phyloP scores from a whole-genome alignment of 2,888 invertebrate genomes.

The Epirrhoe tristata region DNA sequence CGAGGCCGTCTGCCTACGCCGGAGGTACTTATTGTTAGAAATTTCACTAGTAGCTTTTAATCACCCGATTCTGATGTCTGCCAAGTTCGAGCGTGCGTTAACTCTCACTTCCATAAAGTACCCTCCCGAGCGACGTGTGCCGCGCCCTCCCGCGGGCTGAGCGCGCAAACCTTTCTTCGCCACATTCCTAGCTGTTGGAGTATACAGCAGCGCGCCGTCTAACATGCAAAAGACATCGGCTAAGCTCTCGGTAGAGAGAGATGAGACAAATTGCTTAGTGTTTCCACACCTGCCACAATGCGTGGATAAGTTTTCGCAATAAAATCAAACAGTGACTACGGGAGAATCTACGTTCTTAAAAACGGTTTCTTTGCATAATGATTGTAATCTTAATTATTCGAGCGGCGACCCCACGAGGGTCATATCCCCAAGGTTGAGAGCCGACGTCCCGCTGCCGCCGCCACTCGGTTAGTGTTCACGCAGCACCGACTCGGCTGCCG shows the following conservation, averaged over 20 bases:
- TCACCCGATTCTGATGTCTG: conserved; percentile 31
- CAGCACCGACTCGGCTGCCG: conserved; percentile 14
- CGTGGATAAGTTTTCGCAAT: conserved; percentile 14
- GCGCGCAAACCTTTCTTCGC: conserved; percentile 31
- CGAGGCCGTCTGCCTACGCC: conserved; percentile 38
- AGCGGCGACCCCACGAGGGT: conserved; percentile 44
- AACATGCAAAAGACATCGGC: conserved; percentile 27
- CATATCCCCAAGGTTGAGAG: conserved; percentile 46
- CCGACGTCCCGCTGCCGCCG: conserved; percentile 27
- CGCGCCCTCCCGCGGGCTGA: conserved; percentile 13
- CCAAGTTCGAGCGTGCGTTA: conserved; percentile 24
- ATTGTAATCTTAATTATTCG: conserved; percentile 48
- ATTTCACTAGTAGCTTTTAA: conserved; percentile 39
- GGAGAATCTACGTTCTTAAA: conserved; percentile 26
- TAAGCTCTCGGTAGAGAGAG: conserved; percentile 18
- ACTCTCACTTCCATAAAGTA: conserved; percentile 30
- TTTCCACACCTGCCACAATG: conserved; percentile 10
- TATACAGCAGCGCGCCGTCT: conserved; percentile 14
- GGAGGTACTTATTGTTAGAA: conserved; percentile 33
- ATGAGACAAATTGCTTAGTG: conserved; percentile 24
- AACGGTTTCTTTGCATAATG: conserved; percentile 43
- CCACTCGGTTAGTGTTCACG: conserved; percentile 16
- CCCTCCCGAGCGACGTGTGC: conserved; percentile 14
- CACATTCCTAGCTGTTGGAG: conserved; percentile 27
- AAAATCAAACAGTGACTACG: conserved; percentile 22